A percentile compares a stretch with the other conserved stretches of the same genome.
These are phyloP conservation scores for Ommatoiulus sabulosus DNA, from an alignment of 2,888 invertebrate species.

Conservation along the genomic window DNA sequence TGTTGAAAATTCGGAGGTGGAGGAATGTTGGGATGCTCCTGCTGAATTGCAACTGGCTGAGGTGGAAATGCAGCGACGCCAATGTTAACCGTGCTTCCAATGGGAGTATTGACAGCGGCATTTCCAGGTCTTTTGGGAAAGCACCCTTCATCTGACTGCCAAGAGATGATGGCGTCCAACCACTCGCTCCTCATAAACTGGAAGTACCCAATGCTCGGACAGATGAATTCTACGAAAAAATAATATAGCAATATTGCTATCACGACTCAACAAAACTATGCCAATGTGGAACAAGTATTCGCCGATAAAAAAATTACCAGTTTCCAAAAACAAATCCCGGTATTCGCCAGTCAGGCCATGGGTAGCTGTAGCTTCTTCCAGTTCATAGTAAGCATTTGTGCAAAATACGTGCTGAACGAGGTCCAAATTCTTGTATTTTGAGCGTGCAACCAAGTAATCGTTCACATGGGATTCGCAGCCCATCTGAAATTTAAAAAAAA, in stretches of 20 bases:
- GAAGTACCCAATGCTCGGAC: constrained; percentile 60
- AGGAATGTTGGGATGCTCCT: constrained; percentile 49
- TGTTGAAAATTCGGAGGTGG: constrained; percentile 32
- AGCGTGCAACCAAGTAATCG: constrained; percentile 55
- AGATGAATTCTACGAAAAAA: constrained; percentile 58
- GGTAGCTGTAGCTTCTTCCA: constrained; percentile 52
- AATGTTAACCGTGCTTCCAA: not conserved
- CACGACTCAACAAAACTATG: not conserved
- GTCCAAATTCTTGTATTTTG: constrained; percentile 55
- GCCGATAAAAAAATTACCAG: constrained; percentile 46
- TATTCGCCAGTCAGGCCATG: constrained; percentile 54
- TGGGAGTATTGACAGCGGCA: not conserved
- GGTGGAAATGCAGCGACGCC: not conserved
- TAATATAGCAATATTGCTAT: not conserved
- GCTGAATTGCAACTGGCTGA: not conserved
- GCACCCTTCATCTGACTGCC: constrained; percentile 57
- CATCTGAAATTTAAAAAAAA: constrained; percentile 53
- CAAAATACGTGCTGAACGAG: constrained; percentile 59
- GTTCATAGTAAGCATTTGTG: constrained; percentile 58
- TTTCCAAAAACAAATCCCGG: constrained; percentile 58
- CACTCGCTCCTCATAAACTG: constrained; percentile 56
- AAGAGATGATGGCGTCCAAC: constrained; percentile 56
- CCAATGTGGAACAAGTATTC: not conserved
- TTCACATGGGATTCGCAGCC: constrained; percentile 57
- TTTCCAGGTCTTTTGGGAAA: constrained; percentile 47